Evolutionary conservation across 1,140 invertebrate genomes (phyloP).

Genomic region (Leptonema lineaticorne): DNA sequence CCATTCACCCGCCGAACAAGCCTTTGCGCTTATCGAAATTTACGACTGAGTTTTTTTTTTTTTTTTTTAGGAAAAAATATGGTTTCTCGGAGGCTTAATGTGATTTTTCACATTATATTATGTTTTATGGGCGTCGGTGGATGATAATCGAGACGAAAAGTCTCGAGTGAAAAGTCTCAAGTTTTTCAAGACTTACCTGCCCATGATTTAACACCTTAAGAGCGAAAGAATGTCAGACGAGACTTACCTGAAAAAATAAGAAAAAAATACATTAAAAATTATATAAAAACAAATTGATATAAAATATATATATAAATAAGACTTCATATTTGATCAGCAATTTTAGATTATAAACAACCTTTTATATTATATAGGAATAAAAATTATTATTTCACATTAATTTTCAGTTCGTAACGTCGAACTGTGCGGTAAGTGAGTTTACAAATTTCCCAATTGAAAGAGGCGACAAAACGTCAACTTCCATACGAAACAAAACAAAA

Average conservation of each 20-base stretch:
- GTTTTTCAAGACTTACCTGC: neutral
- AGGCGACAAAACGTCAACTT: too few species aligned
- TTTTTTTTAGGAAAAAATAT: neutral
- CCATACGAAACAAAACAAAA: too few species aligned
- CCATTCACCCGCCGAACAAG: neutral
- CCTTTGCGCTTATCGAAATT: neutral
- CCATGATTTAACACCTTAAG: neutral
- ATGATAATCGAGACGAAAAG: constrained; percentile 1
- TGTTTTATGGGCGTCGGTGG: constrained; percentile 15
- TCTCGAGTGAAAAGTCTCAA: constrained; percentile 1
- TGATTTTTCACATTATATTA: constrained; percentile 15
- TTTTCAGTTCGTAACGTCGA: too few species aligned
- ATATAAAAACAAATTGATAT: neutral
- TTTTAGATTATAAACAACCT: too few species aligned
- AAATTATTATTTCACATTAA: too few species aligned
- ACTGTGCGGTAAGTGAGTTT: too few species aligned
- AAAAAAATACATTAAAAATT: neutral
- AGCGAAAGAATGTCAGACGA: neutral
- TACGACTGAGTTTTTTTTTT: constrained; percentile 1
- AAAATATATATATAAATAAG: too few species aligned
- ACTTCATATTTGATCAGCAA: too few species aligned
- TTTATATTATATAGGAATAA: too few species aligned
- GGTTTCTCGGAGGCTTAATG: neutral
- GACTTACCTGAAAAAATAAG: neutral
- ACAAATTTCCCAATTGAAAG: too few species aligned